Base-by-base conservation (phyloP, 1,140 invertebrate species). In the Harpegnathos saltator region DNA sequence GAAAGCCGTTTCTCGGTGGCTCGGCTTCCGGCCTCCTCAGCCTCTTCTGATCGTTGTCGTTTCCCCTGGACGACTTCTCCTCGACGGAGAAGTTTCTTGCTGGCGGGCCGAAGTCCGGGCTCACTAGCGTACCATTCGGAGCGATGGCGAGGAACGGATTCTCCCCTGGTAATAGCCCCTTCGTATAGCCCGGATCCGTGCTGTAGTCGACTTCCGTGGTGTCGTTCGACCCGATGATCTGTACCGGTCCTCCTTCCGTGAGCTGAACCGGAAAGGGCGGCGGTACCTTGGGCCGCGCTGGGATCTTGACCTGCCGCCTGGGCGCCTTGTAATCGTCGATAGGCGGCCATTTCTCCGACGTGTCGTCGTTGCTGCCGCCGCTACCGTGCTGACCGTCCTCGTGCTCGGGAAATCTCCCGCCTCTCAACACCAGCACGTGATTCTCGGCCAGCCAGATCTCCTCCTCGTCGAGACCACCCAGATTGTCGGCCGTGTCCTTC, bases 391-490 rank as follows among this genome's bases (percentile, higher is more conserved):
- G 44, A 26, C 68, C 58, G 83, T 14, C 91, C 82, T 95, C 94
- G 66, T 95, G 94, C 3, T 94, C 92, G 9, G 96, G 95, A 93
- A 96, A 96, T 2, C 94, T 94, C 17, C 97, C 97, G 29, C 98
- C 98, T 91, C 96, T 96, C 29, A 98, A 93, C 14, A 98, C 97
- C 15, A 98, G 92, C 44, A 98, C 93, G 91, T 98, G 97, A 90
- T 98, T 97, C 90, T 98, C 98, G 0, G 97, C 97, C 59, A 98
- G 93, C 97, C 97, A 98, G 84, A 98, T 98, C 84, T 98, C 97
- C 59, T 98, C 96, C 86, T 97, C 96, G 85, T 97, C 96, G 0
- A 98, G 93, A 15, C 98, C 98, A 14, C 97, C 98, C 3, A 97
- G 95, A 92, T 96, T 98, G 73, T 97, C 95, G 1, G 96, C 95